A percentile compares a stretch with the other conserved stretches of the same genome.
Evolutionary conservation across 2,888 invertebrate genomes (phyloP).

Genomic region (Notodonta ziczac): DNA sequence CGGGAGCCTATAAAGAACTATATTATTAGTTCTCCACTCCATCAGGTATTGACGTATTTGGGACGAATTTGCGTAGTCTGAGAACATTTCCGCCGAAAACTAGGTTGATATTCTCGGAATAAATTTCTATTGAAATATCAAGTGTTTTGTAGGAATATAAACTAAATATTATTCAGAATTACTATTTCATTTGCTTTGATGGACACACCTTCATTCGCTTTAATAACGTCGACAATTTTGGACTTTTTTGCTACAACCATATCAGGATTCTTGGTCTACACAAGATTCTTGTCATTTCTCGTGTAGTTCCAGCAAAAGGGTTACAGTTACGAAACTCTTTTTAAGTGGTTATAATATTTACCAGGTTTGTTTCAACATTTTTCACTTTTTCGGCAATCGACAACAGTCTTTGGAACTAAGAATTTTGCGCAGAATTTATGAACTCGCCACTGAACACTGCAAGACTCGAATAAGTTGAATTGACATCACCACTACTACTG

Average conservation of each 20-base stretch:
- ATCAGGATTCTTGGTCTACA: too few species aligned
- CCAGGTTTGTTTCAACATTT: too few species aligned
- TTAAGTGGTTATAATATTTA: too few species aligned
- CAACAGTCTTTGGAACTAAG: conserved; percentile 17
- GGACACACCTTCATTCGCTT: too few species aligned
- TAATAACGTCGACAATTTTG: too few species aligned
- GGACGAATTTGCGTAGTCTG: conserved; percentile 1
- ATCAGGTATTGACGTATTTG: conserved; percentile 4
- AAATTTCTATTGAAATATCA: not conserved
- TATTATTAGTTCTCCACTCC: conserved; percentile 4
- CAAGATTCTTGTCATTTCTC: too few species aligned
- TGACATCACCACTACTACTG: conserved; percentile 13
- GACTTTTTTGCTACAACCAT: too few species aligned
- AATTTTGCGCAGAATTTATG: conserved; percentile 12
- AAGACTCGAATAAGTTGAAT: conserved; percentile 13
- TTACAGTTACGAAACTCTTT: too few species aligned
- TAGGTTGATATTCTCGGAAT: not conserved
- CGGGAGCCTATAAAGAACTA: conserved; percentile 14
- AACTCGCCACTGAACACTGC: conserved; percentile 14
- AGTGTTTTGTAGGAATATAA: not conserved
- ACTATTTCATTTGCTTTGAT: too few species aligned
- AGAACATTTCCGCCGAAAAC: not conserved
- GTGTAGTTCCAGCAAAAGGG: too few species aligned
- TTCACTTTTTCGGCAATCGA: not conserved
- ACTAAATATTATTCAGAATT: too few species aligned